Conservation (phyloP, 2,797 vertebrate species). For the Ceryle rudis region DNA sequence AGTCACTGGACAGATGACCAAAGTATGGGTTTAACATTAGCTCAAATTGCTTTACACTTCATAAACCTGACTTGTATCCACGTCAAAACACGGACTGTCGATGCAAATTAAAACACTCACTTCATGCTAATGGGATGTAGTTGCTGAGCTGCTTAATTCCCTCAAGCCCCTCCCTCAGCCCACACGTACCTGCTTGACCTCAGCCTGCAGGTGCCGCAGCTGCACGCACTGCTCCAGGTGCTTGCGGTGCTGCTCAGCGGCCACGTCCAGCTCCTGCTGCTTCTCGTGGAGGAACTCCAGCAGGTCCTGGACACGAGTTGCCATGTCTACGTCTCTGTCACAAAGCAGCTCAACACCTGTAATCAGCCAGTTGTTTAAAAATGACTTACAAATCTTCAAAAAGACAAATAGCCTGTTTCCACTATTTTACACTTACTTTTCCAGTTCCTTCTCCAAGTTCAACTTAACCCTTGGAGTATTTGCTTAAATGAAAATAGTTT, state of each 20-base stretch:
- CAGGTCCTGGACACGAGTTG: conserved; percentile 95
- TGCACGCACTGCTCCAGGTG: conserved; percentile 97
- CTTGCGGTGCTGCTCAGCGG: conserved; percentile 93
- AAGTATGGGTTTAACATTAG: not conserved
- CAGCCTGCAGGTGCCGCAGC: conserved; percentile 96
- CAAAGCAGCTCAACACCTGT: conserved; percentile 95
- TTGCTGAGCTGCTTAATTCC: not conserved
- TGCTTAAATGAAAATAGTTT: not conserved
- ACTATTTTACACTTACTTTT: not conserved
- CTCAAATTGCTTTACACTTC: not conserved
- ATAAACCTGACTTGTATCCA: not conserved
- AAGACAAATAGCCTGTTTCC: rapidly evolving
- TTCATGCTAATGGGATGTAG: not conserved
- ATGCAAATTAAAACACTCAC: rapidly evolving
- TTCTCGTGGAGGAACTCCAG: conserved; percentile 98
- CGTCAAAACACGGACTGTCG: rapidly evolving
- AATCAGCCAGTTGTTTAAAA: not conserved
- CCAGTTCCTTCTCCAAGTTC: not conserved
- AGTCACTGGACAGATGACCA: not conserved
- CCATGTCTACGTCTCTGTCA: conserved; percentile 98
- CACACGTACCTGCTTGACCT: conserved; percentile 92
- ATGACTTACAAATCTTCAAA: rapidly evolving
- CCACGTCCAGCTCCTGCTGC: conserved; percentile 96
- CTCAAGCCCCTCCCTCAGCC: not conserved
- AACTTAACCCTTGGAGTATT: not conserved